phyloP scores from a whole-genome alignment of 2,888 invertebrate species.

The Cactoblastis cactorum region DNA sequence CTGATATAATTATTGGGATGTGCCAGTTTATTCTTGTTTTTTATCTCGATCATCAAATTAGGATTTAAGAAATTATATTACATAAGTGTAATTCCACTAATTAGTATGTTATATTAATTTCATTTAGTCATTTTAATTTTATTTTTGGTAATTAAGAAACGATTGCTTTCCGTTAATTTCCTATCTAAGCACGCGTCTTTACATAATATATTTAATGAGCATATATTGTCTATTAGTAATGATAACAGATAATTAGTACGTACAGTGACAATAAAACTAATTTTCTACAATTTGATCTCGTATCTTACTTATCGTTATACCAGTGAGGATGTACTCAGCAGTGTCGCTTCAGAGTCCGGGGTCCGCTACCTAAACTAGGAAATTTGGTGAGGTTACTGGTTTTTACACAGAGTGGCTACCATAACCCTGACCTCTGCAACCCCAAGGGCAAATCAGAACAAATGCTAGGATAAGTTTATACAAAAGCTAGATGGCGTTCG shows the following conservation, averaged over 20 bases:
- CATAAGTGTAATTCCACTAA: constrained; percentile 11
- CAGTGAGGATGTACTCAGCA: no score
- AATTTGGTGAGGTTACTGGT: no score
- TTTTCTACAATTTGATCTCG: no score
- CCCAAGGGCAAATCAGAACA: no score
- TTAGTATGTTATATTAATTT: constrained; percentile 2
- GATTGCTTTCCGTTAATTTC: constrained; percentile 1
- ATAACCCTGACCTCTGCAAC: no score
- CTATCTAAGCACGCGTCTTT: constrained; percentile 6
- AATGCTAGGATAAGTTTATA: no score
- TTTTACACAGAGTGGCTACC: no score
- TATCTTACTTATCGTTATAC: no score
- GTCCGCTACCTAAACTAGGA: no score
- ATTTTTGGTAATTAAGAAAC: constrained; percentile 5
- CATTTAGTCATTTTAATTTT: constrained; percentile 1
- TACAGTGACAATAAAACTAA: neutral
- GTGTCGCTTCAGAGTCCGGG: no score
- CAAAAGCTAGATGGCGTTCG: no score
- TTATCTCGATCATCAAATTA: constrained; percentile 7
- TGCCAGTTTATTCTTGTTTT: constrained; percentile 5
- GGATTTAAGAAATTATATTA: constrained; percentile 5
- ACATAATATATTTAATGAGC: neutral
- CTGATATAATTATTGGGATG: constrained; percentile 5
- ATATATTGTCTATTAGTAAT: neutral
- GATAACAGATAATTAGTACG: neutral